A percentile compares a stretch with the other conserved stretches of the same genome.
phyloP scores from a whole-genome alignment of 2,113 vertebrate genomes.

The Perca flavescens region DNA sequence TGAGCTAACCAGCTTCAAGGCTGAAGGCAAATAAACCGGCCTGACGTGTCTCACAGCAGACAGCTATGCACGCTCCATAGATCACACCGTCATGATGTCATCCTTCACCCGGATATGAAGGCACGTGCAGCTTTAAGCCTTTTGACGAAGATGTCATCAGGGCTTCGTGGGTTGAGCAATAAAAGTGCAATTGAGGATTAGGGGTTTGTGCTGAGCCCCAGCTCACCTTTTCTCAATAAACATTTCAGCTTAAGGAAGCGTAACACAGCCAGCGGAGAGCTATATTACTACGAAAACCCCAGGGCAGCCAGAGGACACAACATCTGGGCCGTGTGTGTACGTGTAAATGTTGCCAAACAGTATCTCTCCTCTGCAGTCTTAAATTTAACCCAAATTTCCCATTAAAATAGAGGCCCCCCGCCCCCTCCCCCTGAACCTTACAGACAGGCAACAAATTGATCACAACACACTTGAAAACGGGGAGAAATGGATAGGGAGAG shows the following conservation, averaged over 20 bases:
- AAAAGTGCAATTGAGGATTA: conserved; percentile 38
- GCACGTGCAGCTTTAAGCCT: conserved; percentile 44
- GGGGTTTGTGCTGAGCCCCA: conserved; percentile 8
- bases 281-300: conserved; percentile 27
- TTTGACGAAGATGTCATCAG: conserved; percentile 57
- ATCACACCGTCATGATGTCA: conserved; percentile 56
- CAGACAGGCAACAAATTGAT: conserved; percentile 64
- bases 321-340: conserved; percentile 67
- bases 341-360: conserved; percentile 65
- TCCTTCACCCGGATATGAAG: conserved; percentile 18
- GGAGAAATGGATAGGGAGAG: neutral
- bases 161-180: conserved; percentile 5
- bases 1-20: conserved; percentile 23
- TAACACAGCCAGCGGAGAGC: conserved; percentile 35
- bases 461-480: conserved; percentile 37
- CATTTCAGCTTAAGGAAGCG: conserved; percentile 52
- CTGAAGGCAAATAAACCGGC: conserved; percentile 38
- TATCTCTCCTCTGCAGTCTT: conserved; percentile 51
- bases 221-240: conserved; percentile 64
- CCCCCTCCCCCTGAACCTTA: conserved; percentile 20
- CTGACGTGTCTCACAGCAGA: conserved; percentile 35
- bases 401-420: conserved; percentile 39
- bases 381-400: conserved; percentile 59
- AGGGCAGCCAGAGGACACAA: conserved; percentile 75
- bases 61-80: conserved; percentile 31